These are phyloP conservation scores for Dermatophagoides farinae DNA, from an alignment of 1,140 invertebrate species.

Conservation along the genomic window DNA sequence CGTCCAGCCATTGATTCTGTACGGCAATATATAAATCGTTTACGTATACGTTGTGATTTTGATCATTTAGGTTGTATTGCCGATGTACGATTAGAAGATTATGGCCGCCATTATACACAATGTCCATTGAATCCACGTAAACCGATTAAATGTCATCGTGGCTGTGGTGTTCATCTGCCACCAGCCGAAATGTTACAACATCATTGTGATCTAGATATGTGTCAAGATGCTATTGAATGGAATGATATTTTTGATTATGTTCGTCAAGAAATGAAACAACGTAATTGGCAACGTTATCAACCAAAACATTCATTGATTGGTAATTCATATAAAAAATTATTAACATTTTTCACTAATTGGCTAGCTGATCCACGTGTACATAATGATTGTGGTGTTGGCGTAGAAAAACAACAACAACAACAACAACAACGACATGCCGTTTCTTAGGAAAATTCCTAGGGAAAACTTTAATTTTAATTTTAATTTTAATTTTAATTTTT, in stretches of 20 bases:
- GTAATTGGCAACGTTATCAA: conserved; percentile 5
- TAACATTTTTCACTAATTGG: conserved; percentile 4
- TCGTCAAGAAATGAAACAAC: neutral
- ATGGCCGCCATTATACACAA: conserved; percentile 58
- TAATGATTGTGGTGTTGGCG: neutral
- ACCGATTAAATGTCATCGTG: conserved; percentile 72
- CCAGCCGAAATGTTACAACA: neutral
- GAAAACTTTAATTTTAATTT: too few relatives aligned
- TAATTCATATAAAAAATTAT: neutral
- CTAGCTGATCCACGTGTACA: conserved; percentile 2
- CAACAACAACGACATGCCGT: too few relatives aligned
- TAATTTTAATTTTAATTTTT: too few relatives aligned
- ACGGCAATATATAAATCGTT: conserved; percentile 60
- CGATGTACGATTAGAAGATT: conserved; percentile 59
- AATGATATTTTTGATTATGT: conserved; percentile 7
- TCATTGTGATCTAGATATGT: conserved; percentile 2
- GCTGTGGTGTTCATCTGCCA: conserved; percentile 62
- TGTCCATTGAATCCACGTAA: conserved; percentile 83
- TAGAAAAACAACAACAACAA: too few relatives aligned
- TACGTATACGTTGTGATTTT: conserved; percentile 75
- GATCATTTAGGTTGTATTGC: conserved; percentile 56
- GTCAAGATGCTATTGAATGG: conserved; percentile 9
- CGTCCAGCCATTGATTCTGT: conserved; percentile 72
- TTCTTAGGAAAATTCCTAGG: too few relatives aligned
- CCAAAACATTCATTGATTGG: neutral